A percentile compares a stretch with the other conserved stretches of the same genome.
These are phyloP conservation scores for Lordiphosa andalusiaca DNA, from an alignment of 2,888 invertebrate genomes.

Conservation along the genomic window DNA sequence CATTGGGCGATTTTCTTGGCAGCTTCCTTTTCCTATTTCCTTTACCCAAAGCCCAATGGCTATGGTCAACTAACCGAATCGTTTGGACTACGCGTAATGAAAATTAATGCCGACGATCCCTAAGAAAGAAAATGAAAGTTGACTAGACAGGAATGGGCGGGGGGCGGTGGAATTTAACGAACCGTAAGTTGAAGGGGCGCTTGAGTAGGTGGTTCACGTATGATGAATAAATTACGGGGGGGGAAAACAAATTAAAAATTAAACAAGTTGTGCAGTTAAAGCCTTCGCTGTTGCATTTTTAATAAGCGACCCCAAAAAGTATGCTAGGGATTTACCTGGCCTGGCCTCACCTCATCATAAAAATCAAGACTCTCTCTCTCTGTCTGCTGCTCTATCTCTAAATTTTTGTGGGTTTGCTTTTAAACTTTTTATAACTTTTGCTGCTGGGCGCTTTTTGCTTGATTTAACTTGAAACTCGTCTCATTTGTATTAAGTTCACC, in stretches of 20 bases:
- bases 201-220: constrained; percentile 4
- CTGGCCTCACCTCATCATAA: not conserved
- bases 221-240: constrained; percentile 65
- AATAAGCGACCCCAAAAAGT: not conserved
- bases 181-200: constrained; percentile 60
- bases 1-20: constrained; percentile 11
- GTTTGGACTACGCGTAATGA: constrained; percentile 71
- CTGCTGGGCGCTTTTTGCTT: constrained; percentile 34
- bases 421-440: constrained; percentile 29
- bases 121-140: constrained; percentile 41
- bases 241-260: constrained; percentile 62
- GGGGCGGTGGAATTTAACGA: constrained; percentile 63
- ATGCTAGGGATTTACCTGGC: constrained; percentile 10
- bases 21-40: constrained; percentile 2
- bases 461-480: constrained; percentile 72
- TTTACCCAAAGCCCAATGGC: constrained; percentile 28
- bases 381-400: not conserved
- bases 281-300: not conserved
- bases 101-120: constrained; percentile 75
- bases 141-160: constrained; percentile 19
- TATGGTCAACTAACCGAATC: constrained; percentile 72
- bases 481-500: constrained; percentile 72
- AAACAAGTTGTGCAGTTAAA: constrained; percentile 39
- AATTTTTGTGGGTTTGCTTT: constrained; percentile 10
- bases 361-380: too few species aligned